Base-by-base conservation (phyloP, 1,140 invertebrate species). In the Mizuhopecten yessoensis region DNA sequence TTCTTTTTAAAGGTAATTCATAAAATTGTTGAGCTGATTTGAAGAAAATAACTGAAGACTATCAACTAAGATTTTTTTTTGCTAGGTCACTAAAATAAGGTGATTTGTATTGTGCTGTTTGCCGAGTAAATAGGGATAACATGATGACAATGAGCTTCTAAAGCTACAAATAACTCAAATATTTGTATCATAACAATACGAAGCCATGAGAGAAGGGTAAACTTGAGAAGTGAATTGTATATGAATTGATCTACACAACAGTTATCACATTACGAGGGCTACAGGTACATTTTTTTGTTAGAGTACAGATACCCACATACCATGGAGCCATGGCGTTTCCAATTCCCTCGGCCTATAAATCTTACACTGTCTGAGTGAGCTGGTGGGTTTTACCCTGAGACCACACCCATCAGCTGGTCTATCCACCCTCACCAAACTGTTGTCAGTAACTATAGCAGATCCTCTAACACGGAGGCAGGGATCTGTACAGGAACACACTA, bases 161-260 rank as follows among this genome's bases (percentile, higher is more conserved):
- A 75, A 75, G 2, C 57, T 29, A 75, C 57, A 75, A 75, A 75
- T 75, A 75, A 75, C 57, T 75, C 57, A 75, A 75, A 75, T 75
- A 75, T 75, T n/a, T 75, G 23, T 75, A 75, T 75, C 57, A 75
- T 75, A 75, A 75, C 57, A 75, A 75, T 75, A 75, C 29, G 17
- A 2, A 17, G 57, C 57, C 23, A 29, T 3, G 23, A n/a, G 23
- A 75, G 23, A 75, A 75, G 57, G 57, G 23, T 75, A 75, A 75
- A 75, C 57, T 9, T 29, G 57, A 75, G 57, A 75, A 75, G 3
- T 5, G 29, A 29, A 75, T 75, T 75, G n/a, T 75, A 75, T 75
- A 75, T 75, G 11, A 75, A 75, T 75, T 75, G 57, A 75, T 75
- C 57, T 75, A 75, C 57, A 75, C 57, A 75, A 75, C 57, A 75